phyloP scores from a whole-genome alignment of 2,797 vertebrate species.

The Petrocephalus schoutedeni region DNA sequence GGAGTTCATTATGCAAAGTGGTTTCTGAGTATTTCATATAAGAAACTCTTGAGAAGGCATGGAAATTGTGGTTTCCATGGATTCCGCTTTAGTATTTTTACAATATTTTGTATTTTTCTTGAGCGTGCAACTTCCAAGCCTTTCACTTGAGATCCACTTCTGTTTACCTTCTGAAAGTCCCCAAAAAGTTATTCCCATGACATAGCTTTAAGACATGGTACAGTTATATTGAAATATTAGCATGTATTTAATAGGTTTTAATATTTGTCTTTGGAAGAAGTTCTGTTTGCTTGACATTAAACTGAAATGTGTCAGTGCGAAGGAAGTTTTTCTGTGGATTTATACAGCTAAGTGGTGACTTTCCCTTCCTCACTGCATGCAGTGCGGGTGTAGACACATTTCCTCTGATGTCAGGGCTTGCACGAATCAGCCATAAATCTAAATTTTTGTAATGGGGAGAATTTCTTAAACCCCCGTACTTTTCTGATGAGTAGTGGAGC shows the following conservation, averaged over 20 bases:
- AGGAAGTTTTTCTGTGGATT: neutral
- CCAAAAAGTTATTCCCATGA: neutral
- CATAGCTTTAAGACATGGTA: neutral
- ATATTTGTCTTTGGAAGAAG: neutral
- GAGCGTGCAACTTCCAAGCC: neutral
- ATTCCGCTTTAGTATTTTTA: neutral
- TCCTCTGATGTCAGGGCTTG: neutral
- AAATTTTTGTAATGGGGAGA: neutral
- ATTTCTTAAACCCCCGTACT: neutral
- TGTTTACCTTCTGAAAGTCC: neutral
- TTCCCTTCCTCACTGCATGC: neutral
- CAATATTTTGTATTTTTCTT: neutral
- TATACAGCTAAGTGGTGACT: neutral
- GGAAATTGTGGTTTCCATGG: slow-evolving; percentile 16
- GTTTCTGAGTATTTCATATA: slow-evolving; percentile 36
- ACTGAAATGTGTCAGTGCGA: neutral
- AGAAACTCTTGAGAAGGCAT: slow-evolving; percentile 33
- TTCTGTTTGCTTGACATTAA: neutral
- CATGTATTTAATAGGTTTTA: neutral
- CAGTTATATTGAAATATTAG: neutral
- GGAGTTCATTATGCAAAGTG: slow-evolving; percentile 37
- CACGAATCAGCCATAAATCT: neutral
- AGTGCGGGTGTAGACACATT: neutral
- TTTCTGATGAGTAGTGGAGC: neutral
- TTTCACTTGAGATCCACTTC: neutral